Percentiles rank a stretch among this genome's conserved stretches.
Conservation (phyloP, 2,113 vertebrate genomes). For the Ceyx margarethae region DNA sequence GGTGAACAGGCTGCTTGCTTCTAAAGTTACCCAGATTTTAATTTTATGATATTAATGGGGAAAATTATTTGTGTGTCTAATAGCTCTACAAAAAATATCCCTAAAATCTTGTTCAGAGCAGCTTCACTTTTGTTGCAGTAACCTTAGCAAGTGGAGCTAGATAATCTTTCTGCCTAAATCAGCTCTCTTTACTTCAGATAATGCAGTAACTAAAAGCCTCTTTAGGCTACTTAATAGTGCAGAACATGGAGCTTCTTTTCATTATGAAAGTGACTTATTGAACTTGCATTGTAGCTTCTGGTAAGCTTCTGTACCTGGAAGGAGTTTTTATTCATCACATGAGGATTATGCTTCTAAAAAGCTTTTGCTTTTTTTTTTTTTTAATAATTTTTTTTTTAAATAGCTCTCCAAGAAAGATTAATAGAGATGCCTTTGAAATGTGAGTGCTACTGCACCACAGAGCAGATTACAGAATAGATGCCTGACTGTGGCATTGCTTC, state of each 20-base stretch:
- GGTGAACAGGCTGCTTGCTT: neutral
- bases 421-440: neutral
- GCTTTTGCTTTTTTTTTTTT: neutral
- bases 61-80: slow-evolving; percentile 15
- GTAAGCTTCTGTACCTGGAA: slow-evolving; percentile 49
- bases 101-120: slow-evolving; percentile 37
- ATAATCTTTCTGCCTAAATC: slow-evolving; percentile 56
- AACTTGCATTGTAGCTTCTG: slow-evolving; percentile 39
- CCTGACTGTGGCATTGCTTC: neutral
- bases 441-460: neutral
- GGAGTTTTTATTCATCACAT: slow-evolving; percentile 48
- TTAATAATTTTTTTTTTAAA: neutral
- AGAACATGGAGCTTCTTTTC: slow-evolving; percentile 58
- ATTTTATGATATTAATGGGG: neutral
- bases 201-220: slow-evolving; percentile 67
- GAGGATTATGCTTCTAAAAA: slow-evolving; percentile 34
- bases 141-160: slow-evolving; percentile 50
- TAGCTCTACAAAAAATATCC: slow-evolving; percentile 5
- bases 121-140: slow-evolving; percentile 1
- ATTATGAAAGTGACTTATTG: slow-evolving; percentile 53
- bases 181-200: slow-evolving; percentile 35
- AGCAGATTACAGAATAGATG: neutral
- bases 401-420: neutral
- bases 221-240: slow-evolving; percentile 60
- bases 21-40: neutral